A percentile compares a stretch with the other conserved stretches of the same genome.
These are phyloP conservation scores for Cantharis rustica DNA, from an alignment of 2,888 invertebrate genomes.

Conservation along the genomic window DNA sequence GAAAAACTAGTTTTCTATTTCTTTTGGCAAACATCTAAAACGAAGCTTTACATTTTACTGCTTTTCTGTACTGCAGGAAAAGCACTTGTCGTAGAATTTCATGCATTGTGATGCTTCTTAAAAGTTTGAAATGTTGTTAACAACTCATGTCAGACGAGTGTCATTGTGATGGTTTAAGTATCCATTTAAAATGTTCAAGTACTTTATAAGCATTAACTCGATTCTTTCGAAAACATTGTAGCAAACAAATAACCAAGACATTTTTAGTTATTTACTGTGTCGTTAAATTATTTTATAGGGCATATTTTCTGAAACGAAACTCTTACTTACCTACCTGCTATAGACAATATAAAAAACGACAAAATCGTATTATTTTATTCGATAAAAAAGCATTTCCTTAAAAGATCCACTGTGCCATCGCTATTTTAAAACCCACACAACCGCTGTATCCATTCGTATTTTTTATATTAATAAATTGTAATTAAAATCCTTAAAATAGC, in stretches of 20 bases:
- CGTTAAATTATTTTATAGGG: background rate
- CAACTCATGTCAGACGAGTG: background rate
- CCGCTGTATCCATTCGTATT: background rate
- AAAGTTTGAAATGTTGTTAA: background rate
- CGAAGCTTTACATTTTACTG: background rate
- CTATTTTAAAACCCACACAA: background rate
- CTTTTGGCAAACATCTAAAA: background rate
- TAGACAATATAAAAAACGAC: background rate
- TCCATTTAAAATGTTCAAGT: background rate
- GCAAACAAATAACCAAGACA: background rate
- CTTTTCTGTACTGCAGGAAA: background rate
- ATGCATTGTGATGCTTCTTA: background rate
- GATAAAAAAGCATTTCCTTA: background rate
- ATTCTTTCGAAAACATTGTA: background rate
- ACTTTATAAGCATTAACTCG: background rate
- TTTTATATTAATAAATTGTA: background rate
- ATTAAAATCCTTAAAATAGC: background rate
- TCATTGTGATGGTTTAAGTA: background rate
- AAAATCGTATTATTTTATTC: background rate
- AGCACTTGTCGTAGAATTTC: background rate
- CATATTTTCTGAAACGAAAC: background rate
- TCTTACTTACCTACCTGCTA: background rate
- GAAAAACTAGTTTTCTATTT: conserved; percentile 10
- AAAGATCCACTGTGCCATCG: background rate
- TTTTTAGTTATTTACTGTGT: background rate